Base-by-base conservation (phyloP, 2,888 invertebrate species). In the Caradrina kadenii region DNA sequence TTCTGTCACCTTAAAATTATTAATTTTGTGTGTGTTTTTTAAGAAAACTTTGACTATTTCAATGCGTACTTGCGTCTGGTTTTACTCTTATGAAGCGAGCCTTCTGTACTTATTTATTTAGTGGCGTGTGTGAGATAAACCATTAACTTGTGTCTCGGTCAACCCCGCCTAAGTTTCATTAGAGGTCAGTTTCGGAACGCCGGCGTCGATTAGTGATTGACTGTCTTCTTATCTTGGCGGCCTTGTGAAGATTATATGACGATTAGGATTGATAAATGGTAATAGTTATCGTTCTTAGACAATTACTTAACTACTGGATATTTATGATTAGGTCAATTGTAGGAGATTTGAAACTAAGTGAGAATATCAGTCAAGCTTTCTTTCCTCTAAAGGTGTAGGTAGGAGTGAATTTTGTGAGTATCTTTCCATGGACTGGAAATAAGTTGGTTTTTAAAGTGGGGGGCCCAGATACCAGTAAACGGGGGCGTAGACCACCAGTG, bases 101-200 rank as follows among this genome's bases (percentile, higher is more conserved):
- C 42, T 75, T 75, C 68, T 70, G 21, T 13, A 11, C 1, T 11
- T 49, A 2, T 11, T 0, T 49, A 15, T 19, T 13, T 7, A 5
- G 54, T 67, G 48, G 17, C 22, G 15, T 0, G 19, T n/a, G 19
- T 65, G 65, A 74, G 69, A 65, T 59, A 26, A 42, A 64, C 56
- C 52, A 76, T 69, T 69, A 66, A 75, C 75, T 61, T 61, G 15
- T 53, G 42, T 69, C 42, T 50, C 11, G 54, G 26, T 26, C 60
- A 76, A 49, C 59, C 76, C 7, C 61, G 39, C 60, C 76, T 60
- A 54, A 63, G 39, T 76, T 60, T 49, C 26, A 59, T 49, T 73
- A 78, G 50, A 78, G 79, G 78, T 78, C 73, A 78, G 49, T 61
- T 75, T 21, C 26, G 22, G 19, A 49, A 50, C 45, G 13, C 11